These are phyloP conservation scores for Geopemphigus sp. DNA, from an alignment of 1,140 invertebrate genomes.

Conservation along the genomic window DNA sequence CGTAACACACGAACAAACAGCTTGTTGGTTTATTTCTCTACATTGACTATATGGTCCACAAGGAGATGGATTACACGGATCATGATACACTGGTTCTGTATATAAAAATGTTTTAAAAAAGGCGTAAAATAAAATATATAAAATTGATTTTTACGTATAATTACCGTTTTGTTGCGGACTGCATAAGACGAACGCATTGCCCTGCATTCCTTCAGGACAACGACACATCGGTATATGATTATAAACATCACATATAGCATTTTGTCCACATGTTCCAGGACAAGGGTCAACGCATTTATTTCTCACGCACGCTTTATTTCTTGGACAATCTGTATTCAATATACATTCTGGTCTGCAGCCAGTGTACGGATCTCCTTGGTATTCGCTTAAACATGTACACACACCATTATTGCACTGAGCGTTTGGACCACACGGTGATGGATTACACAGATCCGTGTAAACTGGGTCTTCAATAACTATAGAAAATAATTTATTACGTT, in stretches of 20 bases:
- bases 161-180: conserved; percentile 56
- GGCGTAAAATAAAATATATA: background rate
- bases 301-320: conserved; percentile 65
- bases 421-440: conserved; percentile 68
- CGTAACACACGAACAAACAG: conserved; percentile 61
- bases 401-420: conserved; percentile 61
- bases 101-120: background rate
- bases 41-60: conserved; percentile 73
- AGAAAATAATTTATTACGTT: conserved; percentile 49
- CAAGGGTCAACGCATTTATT: conserved; percentile 73
- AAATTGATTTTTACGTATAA: conserved; percentile 49
- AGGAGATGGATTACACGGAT: conserved; percentile 62
- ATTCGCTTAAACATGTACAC: conserved; percentile 66
- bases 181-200: conserved; percentile 56
- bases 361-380: conserved; percentile 67
- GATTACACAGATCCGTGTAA: conserved; percentile 59
- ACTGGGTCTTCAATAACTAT: conserved; percentile 54
- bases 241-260: conserved; percentile 67
- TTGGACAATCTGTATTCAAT: conserved; percentile 66
- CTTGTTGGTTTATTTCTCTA: conserved; percentile 59
- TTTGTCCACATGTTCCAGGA: conserved; percentile 65
- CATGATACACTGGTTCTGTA: conserved; percentile 57
- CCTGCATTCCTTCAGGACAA: conserved; percentile 61
- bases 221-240: conserved; percentile 70
- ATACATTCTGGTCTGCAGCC: conserved; percentile 76